Evolutionary conservation across 2,113 vertebrate genomes (phyloP).

Genomic region (Myxocyprinus asiaticus): DNA sequence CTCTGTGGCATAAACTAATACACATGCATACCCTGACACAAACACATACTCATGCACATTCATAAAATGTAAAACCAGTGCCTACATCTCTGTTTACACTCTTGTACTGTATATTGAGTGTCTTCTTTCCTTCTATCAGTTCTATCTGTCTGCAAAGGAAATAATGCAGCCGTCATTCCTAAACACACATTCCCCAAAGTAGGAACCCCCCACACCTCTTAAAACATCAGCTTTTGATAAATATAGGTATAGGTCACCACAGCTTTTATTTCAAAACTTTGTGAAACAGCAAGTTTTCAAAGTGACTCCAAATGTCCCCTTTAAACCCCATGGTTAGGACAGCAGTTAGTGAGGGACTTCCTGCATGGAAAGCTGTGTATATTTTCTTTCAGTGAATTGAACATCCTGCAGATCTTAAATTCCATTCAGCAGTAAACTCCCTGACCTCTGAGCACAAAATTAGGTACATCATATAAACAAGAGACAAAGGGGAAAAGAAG

Average conservation of each 20-base stretch:
- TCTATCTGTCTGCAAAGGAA: conserved; percentile 42
- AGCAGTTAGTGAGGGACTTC: conserved; percentile 27
- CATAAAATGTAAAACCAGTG: conserved; percentile 30
- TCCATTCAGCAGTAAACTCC: conserved; percentile 25
- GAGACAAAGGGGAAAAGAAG: background rate
- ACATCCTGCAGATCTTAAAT: conserved; percentile 32
- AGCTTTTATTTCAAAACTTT: background rate
- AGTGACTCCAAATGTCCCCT: conserved; percentile 3
- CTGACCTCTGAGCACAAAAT: conserved; percentile 22
- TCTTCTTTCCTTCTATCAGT: conserved; percentile 42
- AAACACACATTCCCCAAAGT: conserved; percentile 48
- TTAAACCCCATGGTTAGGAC: background rate
- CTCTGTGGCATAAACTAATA: too few relatives aligned
- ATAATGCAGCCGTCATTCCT: conserved; percentile 47
- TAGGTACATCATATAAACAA: conserved; percentile 9
- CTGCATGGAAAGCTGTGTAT: background rate
- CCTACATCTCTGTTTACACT: conserved; percentile 43
- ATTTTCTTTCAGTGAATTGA: too few relatives aligned
- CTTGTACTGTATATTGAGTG: conserved; percentile 39
- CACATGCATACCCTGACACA: background rate
- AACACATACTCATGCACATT: conserved; percentile 12
- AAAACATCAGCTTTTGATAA: conserved; percentile 19
- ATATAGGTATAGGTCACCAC: conserved; percentile 16
- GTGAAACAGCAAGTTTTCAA: conserved; percentile 43
- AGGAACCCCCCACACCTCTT: conserved; percentile 2